phyloP scores from a whole-genome alignment of 2,113 vertebrate genomes.

The Sinocyclocheilus anshuiensis region DNA sequence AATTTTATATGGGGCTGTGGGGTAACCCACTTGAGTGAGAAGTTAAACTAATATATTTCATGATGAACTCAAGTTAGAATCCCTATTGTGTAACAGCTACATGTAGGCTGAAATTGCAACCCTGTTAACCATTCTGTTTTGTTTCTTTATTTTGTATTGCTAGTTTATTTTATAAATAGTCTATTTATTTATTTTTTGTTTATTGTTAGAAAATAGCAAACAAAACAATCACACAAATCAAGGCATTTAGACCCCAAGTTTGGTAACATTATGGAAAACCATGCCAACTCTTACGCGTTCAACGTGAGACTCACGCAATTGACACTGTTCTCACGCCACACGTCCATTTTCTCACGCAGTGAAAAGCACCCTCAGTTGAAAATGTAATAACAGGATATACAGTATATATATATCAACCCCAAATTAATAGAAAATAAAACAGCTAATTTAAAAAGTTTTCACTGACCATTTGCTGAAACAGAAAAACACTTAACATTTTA shows the following conservation, averaged over 20 bases:
- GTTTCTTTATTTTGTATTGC: background rate
- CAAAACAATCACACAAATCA: background rate
- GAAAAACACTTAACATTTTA: too few species aligned
- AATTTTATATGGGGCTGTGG: background rate
- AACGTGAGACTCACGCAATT: too few species aligned
- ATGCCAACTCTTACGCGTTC: too few species aligned
- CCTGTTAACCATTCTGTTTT: too few species aligned
- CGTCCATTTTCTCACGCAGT: too few species aligned
- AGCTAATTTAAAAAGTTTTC: background rate
- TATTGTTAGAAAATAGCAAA: background rate
- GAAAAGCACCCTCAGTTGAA: too few species aligned
- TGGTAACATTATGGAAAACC: background rate
- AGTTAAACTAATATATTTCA: too few species aligned
- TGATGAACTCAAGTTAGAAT: too few species aligned
- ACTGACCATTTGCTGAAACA: background rate
- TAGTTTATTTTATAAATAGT: background rate
- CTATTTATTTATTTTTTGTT: background rate
- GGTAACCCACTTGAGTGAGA: background rate
- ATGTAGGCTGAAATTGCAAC: background rate
- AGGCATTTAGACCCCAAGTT: background rate
- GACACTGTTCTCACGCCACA: too few species aligned
- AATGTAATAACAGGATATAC: too few species aligned
- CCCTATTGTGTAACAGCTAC: too few species aligned
- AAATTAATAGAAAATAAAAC: background rate
- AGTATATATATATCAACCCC: too few species aligned